Conservation (phyloP, 2,888 invertebrate genomes). For the Lepidocyrtinus sp. region DNA sequence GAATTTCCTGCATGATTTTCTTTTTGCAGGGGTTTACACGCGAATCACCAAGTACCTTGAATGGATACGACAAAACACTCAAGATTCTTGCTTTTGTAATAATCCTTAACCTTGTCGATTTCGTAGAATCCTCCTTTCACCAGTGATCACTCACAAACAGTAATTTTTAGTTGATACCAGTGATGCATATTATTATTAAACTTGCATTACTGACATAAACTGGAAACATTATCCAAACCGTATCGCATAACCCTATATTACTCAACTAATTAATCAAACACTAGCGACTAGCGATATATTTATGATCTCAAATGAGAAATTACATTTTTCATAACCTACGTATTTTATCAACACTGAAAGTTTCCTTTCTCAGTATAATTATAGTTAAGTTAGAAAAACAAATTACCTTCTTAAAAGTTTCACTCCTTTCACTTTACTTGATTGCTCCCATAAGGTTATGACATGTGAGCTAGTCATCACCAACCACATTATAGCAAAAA, state of each 20-base stretch:
- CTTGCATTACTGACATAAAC: conserved; percentile 18
- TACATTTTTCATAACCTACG: too few relatives aligned
- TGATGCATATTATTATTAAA: conserved; percentile 30
- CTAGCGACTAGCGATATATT: too few relatives aligned
- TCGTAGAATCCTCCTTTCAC: conserved; percentile 30
- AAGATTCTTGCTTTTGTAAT: conserved; percentile 69
- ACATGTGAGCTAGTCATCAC: too few relatives aligned
- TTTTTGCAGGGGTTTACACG: conserved; percentile 63
- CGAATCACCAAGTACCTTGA: conserved; percentile 69
- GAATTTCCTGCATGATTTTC: conserved; percentile 14
- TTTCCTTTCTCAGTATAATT: too few relatives aligned
- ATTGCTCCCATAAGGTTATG: too few relatives aligned
- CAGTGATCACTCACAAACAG: conserved; percentile 37
- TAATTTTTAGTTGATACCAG: conserved; percentile 37
- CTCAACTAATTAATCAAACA: too few relatives aligned
- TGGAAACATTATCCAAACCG: not conserved
- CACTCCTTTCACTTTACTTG: too few relatives aligned
- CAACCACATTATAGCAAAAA: too few relatives aligned
- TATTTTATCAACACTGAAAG: too few relatives aligned
- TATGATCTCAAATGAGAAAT: conserved; percentile 50
- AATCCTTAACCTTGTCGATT: conserved; percentile 59
- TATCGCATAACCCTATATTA: not conserved
- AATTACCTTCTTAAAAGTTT: too few relatives aligned
- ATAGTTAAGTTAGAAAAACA: too few relatives aligned
- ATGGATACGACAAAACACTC: conserved; percentile 69